Conservation (phyloP, 2,113 vertebrate species). For the Cyrtonyx montezumae region DNA sequence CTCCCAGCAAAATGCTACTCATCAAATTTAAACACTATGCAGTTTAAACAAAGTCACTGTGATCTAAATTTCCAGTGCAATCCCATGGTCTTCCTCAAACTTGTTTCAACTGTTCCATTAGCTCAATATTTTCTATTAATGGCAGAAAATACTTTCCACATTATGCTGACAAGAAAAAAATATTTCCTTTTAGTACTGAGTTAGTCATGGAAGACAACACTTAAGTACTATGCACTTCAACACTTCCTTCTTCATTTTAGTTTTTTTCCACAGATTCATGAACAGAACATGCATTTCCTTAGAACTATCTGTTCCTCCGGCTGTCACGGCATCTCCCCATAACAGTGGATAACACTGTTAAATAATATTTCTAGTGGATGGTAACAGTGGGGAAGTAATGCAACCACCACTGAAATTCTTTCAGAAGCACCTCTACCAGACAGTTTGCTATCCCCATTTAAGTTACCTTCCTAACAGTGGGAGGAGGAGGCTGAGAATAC, state of each 20-base stretch:
- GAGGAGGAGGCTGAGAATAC: not conserved
- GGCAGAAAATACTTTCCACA: slow-evolving; percentile 62
- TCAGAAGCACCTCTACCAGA: not conserved
- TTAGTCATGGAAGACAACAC: not conserved
- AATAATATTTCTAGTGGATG: not conserved
- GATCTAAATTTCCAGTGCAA: not conserved
- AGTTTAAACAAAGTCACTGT: not conserved
- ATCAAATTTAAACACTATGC: not conserved
- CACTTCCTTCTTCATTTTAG: slow-evolving; percentile 11
- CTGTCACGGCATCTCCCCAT: not conserved
- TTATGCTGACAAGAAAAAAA: slow-evolving; percentile 25
- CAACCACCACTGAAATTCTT: not conserved
- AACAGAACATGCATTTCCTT: not conserved
- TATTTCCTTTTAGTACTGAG: slow-evolving; percentile 33
- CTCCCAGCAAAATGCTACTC: not conserved
- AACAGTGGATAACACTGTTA: not conserved
- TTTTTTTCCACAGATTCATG: not conserved
- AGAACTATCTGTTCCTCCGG: not conserved
- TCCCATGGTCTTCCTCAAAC: not conserved
- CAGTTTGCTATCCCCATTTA: not conserved
- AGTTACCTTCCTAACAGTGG: not conserved
- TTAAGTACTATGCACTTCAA: not conserved
- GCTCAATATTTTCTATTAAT: slow-evolving; percentile 47
- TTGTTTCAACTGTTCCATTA: slow-evolving; percentile 14
- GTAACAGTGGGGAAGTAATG: not conserved